Evolutionary conservation across 2,888 invertebrate species (phyloP).

Genomic region (Eutolmus rufibarbis): DNA sequence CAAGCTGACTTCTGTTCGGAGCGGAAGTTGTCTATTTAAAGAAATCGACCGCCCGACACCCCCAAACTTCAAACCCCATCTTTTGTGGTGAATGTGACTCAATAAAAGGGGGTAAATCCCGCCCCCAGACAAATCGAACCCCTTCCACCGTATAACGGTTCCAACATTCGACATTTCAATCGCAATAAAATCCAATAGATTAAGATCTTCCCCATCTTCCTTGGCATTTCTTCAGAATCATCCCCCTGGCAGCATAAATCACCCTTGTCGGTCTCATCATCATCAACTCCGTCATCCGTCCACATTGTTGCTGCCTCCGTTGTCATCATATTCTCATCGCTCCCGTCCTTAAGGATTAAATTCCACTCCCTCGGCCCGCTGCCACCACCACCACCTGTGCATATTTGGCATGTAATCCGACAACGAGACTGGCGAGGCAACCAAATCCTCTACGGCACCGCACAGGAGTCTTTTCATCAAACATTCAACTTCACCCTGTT

Average conservation of each 20-base stretch:
- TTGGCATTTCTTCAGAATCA: neutral
- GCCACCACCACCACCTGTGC: neutral
- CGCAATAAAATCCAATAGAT: slow-evolving; percentile 29
- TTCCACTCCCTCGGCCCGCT: neutral
- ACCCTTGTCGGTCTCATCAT: slow-evolving; percentile 38
- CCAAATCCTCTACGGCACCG: slow-evolving; percentile 31
- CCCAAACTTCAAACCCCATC: neutral
- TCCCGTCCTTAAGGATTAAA: slow-evolving; percentile 25
- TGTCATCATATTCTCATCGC: slow-evolving; percentile 35
- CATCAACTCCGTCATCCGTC: slow-evolving; percentile 23
- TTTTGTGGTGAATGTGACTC: neutral
- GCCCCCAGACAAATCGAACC: neutral
- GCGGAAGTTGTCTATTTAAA: neutral
- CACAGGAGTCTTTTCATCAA: slow-evolving; percentile 33
- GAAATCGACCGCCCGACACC: neutral
- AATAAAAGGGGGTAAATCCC: neutral
- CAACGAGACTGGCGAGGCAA: slow-evolving; percentile 33
- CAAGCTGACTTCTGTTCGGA: neutral
- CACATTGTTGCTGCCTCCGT: slow-evolving; percentile 36
- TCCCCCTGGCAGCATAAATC: slow-evolving; percentile 27
- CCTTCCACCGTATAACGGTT: neutral
- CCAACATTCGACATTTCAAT: slow-evolving; percentile 35
- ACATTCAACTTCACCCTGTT: slow-evolving; percentile 34
- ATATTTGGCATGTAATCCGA: slow-evolving; percentile 38
- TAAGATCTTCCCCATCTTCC: slow-evolving; percentile 11